Evolutionary conservation across 2,888 invertebrate genomes (phyloP).

Genomic region (Amiota communis): DNA sequence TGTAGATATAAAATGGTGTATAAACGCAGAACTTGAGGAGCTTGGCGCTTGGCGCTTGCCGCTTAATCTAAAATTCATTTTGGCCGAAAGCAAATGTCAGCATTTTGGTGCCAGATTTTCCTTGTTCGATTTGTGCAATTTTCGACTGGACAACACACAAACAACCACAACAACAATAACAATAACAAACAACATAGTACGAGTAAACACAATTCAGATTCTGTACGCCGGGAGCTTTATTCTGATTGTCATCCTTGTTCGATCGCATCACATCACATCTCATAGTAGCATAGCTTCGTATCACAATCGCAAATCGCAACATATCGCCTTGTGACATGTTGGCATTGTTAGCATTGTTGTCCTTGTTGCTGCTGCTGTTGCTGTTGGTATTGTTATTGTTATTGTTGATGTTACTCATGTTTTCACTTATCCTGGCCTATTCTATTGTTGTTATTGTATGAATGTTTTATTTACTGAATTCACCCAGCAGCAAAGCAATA

Average conservation of each 20-base stretch:
- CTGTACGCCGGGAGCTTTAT: constrained; percentile 12
- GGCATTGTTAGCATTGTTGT: background rate
- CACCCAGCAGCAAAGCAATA: no score
- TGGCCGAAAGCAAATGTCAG: constrained; percentile 17
- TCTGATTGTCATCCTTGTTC: constrained; percentile 18
- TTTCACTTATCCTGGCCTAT: no score
- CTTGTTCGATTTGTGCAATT: constrained; percentile 16
- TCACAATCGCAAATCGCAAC: no score
- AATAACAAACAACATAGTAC: constrained; percentile 37
- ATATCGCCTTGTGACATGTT: no score
- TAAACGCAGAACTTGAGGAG: no score
- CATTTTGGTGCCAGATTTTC: constrained; percentile 21
- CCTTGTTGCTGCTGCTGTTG: no score
- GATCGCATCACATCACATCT: background rate
- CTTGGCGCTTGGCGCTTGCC: no score
- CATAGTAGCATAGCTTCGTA: no score
- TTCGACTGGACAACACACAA: constrained; percentile 13
- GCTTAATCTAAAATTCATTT: constrained; percentile 1
- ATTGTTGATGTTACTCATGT: no score
- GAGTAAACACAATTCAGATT: constrained; percentile 35
- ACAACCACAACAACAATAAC: constrained; percentile 2
- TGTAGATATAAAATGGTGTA: no score
- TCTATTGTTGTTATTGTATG: no score
- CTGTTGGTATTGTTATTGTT: background rate
- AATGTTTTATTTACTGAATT: no score